Evolutionary conservation across 2,888 invertebrate species (phyloP), one percentile per base, ranked within the genome.

Genomic region (Macaria liturata): DNA sequence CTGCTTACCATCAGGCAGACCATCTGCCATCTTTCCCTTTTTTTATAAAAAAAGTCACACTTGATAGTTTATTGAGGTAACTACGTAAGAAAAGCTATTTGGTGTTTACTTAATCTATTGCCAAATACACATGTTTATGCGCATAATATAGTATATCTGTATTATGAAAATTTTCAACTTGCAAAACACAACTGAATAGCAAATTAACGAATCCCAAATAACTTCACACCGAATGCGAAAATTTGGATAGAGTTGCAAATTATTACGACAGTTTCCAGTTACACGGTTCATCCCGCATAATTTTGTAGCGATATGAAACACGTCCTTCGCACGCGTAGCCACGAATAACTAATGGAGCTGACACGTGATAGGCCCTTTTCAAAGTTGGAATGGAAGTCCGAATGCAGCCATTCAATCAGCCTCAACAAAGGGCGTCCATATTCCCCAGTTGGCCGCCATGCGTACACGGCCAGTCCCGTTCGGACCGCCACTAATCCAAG

Each of bases 401-500:
- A 48, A 42, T 59, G 77, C 71, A 74, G 69, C 68, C 59, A 74
- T 78, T 78, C 80, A 83, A 82, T 83, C 78, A 75, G 72, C 70
- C 71, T 70, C 71, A 66, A 80, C 78, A 82, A 81, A 80, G 75
- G 77, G 69, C 71, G 66, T 67, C 70, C 60, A 74, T 43, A 42
- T 34, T 43, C 32, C 32, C 43, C 70, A 64, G 72, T 67, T 68
- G 59, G 72, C 72, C 74, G 78, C 82, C 81, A 78, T 79, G 76
- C 68, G 71, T 66, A 66, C 68, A 68, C 68, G 67, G 69, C 65
- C 74, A 68, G 65, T 64, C 64, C 68, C 68, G 68, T 71, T 76
- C 77, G 75, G 78, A 79, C 75, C 75, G 77, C 75, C 76, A 77
- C 84, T 88, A 89, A 89, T 88, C 86, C 84, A 77, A 70, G 71